These are phyloP conservation scores for Patella depressa DNA, from an alignment of 2,888 invertebrate species.

Conservation along the genomic window DNA sequence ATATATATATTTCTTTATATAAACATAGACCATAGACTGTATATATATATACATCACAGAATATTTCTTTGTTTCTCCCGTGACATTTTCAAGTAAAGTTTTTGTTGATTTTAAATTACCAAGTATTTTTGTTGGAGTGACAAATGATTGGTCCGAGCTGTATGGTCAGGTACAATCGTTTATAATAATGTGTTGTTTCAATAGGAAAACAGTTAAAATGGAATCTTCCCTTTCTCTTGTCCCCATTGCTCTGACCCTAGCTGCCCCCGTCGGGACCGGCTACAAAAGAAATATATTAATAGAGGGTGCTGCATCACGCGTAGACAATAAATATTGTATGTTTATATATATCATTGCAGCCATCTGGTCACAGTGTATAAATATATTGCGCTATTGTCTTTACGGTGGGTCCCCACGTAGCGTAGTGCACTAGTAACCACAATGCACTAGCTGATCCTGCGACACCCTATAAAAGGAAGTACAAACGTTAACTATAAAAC, in stretches of 20 bases:
- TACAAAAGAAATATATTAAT: neutral
- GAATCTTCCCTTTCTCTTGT: neutral
- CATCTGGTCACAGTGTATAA: neutral
- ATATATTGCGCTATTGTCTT: neutral
- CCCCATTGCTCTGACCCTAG: neutral
- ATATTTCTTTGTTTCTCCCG: no score
- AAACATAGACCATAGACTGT: no score
- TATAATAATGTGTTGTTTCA: no score
- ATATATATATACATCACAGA: no score
- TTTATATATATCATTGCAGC: slow-evolving; percentile 5
- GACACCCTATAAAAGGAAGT: neutral
- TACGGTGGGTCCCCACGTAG: neutral
- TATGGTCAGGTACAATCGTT: no score
- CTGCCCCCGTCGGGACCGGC: neutral
- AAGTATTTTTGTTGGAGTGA: no score
- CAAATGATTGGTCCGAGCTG: no score
- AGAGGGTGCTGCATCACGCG: neutral
- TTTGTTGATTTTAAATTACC: no score
- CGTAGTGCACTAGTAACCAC: slow-evolving; percentile 5
- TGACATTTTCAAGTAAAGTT: no score
- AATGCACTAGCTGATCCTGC: neutral
- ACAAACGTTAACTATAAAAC: neutral
- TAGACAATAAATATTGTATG: slow-evolving; percentile 5
- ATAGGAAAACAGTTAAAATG: neutral
- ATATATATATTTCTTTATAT: no score